Conservation (phyloP, 2,888 invertebrate species). For the Limnephilus rhombicus region DNA sequence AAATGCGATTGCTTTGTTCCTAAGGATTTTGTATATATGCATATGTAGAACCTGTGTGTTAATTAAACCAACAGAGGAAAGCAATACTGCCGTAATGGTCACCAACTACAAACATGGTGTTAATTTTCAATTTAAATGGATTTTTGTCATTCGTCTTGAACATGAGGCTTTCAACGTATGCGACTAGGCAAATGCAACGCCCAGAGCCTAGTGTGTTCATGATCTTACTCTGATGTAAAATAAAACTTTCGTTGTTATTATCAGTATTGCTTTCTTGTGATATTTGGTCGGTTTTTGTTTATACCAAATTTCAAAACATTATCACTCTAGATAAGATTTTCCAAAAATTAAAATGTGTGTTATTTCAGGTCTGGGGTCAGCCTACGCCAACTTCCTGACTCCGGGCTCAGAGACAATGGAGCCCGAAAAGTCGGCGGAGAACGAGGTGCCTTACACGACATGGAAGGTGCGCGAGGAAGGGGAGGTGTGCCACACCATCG, state of each 20-base stretch:
- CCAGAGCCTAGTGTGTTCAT: not conserved
- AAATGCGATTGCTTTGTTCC: not conserved
- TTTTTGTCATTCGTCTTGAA: not conserved
- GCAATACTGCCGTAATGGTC: no score
- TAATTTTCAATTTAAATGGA: no score
- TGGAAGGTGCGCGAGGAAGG: slow-evolving; percentile 86
- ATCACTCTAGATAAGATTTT: not conserved
- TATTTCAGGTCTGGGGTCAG: slow-evolving; percentile 61
- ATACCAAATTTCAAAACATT: not conserved
- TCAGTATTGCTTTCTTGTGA: not conserved
- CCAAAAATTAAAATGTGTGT: not conserved
- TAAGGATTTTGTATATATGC: not conserved
- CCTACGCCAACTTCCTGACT: slow-evolving; percentile 58
- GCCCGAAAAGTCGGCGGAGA: slow-evolving; percentile 69
- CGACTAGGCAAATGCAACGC: not conserved
- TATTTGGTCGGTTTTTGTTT: not conserved
- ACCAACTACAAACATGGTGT: no score
- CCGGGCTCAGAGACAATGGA: slow-evolving; percentile 31
- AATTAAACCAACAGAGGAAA: no score
- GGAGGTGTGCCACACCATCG: slow-evolving; percentile 85
- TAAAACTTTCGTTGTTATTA: not conserved
- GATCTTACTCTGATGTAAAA: not conserved
- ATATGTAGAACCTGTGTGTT: no score
- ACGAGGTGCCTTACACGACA: slow-evolving; percentile 85
- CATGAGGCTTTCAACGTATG: not conserved